Evolutionary conservation across 1,140 invertebrate genomes (phyloP).

Genomic region (Conus betulinus): DNA sequence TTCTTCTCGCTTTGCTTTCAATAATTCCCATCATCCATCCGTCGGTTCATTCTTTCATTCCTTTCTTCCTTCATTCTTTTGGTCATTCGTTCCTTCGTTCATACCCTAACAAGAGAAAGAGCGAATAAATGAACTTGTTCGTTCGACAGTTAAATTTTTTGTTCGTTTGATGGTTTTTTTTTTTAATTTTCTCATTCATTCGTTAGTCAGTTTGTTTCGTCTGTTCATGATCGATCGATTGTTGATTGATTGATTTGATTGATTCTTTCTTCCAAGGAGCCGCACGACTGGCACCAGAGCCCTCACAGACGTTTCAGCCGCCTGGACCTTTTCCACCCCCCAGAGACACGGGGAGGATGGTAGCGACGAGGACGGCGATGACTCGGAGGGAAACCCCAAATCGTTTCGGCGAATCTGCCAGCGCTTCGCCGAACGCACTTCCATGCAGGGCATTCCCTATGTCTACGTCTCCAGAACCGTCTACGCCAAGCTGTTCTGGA

Average conservation of each 20-base stretch:
- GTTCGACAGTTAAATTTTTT: no score
- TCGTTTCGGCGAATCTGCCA: slow-evolving; percentile 30
- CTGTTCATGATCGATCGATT: background rate
- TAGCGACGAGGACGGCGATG: background rate
- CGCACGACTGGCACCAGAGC: background rate
- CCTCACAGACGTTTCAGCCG: background rate
- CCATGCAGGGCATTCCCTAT: slow-evolving; percentile 52
- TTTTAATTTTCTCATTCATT: no score
- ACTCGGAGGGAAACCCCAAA: slow-evolving; percentile 37
- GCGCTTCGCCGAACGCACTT: slow-evolving; percentile 50
- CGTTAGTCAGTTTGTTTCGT: no score
- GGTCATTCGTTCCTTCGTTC: background rate
- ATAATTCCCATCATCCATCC: background rate
- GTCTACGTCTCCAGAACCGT: slow-evolving; percentile 33
- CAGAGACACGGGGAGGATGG: background rate
- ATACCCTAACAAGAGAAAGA: background rate
- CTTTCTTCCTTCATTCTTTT: background rate
- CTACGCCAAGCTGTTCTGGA: slow-evolving; percentile 43
- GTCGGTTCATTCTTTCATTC: background rate
- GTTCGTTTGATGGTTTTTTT: no score
- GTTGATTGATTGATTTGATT: background rate
- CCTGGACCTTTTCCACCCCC: background rate
- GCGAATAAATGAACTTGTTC: background rate
- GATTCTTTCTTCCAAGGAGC: background rate
- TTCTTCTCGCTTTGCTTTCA: background rate